Conservation (phyloP, 2,113 vertebrate species). For the Hippocampus abdominalis region DNA sequence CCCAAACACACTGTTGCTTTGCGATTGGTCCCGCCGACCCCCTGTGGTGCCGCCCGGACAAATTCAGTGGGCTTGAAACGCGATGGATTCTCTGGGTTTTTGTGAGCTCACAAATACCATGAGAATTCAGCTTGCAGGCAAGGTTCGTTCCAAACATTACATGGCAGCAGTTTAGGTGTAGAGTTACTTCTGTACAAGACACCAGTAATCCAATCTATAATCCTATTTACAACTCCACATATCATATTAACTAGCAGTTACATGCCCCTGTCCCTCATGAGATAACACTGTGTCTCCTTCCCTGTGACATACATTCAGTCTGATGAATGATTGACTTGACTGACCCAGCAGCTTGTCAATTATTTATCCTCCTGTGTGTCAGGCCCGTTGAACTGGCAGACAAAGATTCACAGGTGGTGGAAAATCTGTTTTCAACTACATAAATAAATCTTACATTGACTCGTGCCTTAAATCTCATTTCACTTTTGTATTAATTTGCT, state of each 20-base stretch:
- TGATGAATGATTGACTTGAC: constrained; percentile 75
- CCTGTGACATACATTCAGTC: constrained; percentile 53
- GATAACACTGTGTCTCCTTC: constrained; percentile 33
- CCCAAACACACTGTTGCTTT: too few species aligned
- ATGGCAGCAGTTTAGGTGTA: constrained; percentile 18
- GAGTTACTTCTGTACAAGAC: not conserved
- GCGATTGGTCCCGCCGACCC: too few species aligned
- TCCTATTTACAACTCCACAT: constrained; percentile 13
- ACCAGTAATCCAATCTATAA: constrained; percentile 18
- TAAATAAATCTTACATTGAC: constrained; percentile 14
- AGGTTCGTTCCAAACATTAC: constrained; percentile 6
- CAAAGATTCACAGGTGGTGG: constrained; percentile 30
- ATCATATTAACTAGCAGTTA: constrained; percentile 27
- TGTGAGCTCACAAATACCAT: too few species aligned
- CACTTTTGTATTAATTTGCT: not conserved
- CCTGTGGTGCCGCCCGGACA: too few species aligned
- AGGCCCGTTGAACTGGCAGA: constrained; percentile 47
- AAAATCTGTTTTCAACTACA: constrained; percentile 10
- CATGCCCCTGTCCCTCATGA: constrained; percentile 15
- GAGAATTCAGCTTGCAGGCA: too few species aligned
- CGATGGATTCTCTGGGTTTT: too few species aligned
- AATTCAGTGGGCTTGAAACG: too few species aligned
- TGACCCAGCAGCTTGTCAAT: constrained; percentile 62
- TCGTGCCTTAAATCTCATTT: constrained; percentile 8
- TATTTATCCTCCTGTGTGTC: constrained; percentile 65